Base-by-base conservation (phyloP, 2,797 vertebrate species). In the Podarcis siculus region DNA sequence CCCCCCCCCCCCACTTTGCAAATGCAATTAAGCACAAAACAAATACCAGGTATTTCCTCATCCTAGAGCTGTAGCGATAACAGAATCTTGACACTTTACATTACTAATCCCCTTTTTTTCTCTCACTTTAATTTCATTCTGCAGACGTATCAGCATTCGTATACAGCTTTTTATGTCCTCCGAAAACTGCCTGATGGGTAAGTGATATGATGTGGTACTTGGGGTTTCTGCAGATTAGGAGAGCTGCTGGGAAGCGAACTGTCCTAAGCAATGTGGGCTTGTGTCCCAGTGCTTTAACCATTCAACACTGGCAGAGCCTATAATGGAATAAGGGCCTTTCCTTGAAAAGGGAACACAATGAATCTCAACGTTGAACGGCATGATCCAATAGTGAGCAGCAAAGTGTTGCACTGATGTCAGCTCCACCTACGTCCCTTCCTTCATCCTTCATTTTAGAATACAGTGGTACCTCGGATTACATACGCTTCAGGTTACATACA, bases 131-230 rank as follows among this genome's bases (percentile, higher is more conserved):
- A 92, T 94, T 93, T 93, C 15, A 1, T 95, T 85, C 96, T 97
- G 79, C 97, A 99, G 99, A 97, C 98, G 73, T 99, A 99, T 93
- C 98, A 97, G 72, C 97, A 98, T 95, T 99, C 99, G 82, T 98
- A 97, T 79, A 97, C 96, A 45, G 98, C 98, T 83, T 97, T 98
- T 91, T 99, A 99, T 92, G 98, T 98, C 92, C 98, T 99, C 94
- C 98, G 98, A 98, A 99, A 98, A 96, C 98, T 99, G 27, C 96
- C 97, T 94, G 98, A 98, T 17, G 98, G 98, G 99, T 99, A 98
- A 99, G 98, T 86, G 76, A 83, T 82, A 69, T 79, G 69, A 79
- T 91, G 90, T 78, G 87, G 23, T 92, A 78, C 88, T 82, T 95
- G 61, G 21, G 61, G 61, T 5, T 7, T 64, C 61, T 64, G 61